Percentiles rank a stretch among this genome's conserved stretches.
phyloP scores from a whole-genome alignment of 1,140 invertebrate species.

The Epicauta chinensis region DNA sequence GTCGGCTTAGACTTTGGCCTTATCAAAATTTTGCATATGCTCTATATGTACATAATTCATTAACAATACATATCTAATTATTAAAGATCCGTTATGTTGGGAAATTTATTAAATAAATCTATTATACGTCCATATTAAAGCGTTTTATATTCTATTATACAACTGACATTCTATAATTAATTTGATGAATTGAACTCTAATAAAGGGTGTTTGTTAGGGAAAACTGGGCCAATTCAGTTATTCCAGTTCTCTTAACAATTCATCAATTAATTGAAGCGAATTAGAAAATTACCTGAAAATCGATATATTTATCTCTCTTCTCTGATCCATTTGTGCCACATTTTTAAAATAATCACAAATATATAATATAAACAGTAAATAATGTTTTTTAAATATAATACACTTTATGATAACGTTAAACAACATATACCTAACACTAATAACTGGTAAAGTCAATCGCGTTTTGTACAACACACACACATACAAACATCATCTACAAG shows the following conservation, averaged over 20 bases:
- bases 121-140: slow-evolving; percentile 8
- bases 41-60: slow-evolving; percentile 10
- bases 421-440: slow-evolving; percentile 3
- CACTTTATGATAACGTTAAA: background rate
- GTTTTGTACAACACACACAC: slow-evolving; percentile 3
- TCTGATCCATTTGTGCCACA: slow-evolving; percentile 13
- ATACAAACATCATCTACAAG: slow-evolving; percentile 4
- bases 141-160: slow-evolving; percentile 15
- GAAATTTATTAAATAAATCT: background rate
- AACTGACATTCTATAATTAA: slow-evolving; percentile 14
- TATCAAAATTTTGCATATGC: no score
- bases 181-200: background rate
- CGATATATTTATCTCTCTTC: slow-evolving; percentile 1
- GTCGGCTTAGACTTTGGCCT: slow-evolving; percentile 2
- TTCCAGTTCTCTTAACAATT: background rate
- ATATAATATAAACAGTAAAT: slow-evolving; percentile 6
- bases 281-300: slow-evolving; percentile 8
- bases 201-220: background rate
- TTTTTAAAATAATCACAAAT: background rate
- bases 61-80: background rate
- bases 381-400: slow-evolving; percentile 1
- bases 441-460: slow-evolving; percentile 1
- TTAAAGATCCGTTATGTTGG: no score
- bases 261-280: background rate
- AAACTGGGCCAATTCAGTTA: slow-evolving; percentile 3